A percentile compares a stretch with the other conserved stretches of the same genome.
Conservation (phyloP, 1,140 invertebrate species). For the Rhyzopertha dominica region DNA sequence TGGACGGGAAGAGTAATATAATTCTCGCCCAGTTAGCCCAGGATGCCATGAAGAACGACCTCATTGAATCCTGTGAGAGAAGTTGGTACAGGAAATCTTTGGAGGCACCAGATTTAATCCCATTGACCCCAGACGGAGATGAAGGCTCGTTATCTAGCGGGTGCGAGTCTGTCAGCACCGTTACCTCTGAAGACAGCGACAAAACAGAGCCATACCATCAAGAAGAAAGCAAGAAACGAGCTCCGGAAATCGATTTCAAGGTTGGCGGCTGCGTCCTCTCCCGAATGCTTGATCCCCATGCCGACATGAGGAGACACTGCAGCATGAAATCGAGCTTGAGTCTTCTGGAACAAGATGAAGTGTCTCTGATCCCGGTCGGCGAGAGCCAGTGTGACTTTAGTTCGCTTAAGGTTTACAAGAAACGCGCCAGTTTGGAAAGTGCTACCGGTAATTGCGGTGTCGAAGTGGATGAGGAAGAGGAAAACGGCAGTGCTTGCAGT, state of each 20-base stretch:
- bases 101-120: constrained; percentile 31
- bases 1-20: constrained; percentile 31
- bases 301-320: constrained; percentile 28
- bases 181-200: constrained; percentile 48
- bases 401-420: constrained; percentile 44
- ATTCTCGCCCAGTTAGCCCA: constrained; percentile 33
- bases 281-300: constrained; percentile 25
- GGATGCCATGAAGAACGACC: constrained; percentile 29
- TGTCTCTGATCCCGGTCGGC: constrained; percentile 42
- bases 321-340: constrained; percentile 25
- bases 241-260: constrained; percentile 40
- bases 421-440: constrained; percentile 7
- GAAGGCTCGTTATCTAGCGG: constrained; percentile 73
- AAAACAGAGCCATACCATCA: constrained; percentile 8
- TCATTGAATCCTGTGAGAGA: constrained; percentile 35
- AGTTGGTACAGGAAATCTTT: constrained; percentile 30
- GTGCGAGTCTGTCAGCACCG: constrained; percentile 72
- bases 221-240: constrained; percentile 39
- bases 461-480: constrained; percentile 45
- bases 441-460: background rate
- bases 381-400: constrained; percentile 42
- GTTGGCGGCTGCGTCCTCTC: constrained; percentile 37
- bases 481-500: constrained; percentile 53
- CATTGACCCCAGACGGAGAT: constrained; percentile 54
- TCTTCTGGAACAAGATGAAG: constrained; percentile 36